Base-by-base conservation (phyloP, 2,113 vertebrate species). In the Tetraodon nigroviridis region DNA sequence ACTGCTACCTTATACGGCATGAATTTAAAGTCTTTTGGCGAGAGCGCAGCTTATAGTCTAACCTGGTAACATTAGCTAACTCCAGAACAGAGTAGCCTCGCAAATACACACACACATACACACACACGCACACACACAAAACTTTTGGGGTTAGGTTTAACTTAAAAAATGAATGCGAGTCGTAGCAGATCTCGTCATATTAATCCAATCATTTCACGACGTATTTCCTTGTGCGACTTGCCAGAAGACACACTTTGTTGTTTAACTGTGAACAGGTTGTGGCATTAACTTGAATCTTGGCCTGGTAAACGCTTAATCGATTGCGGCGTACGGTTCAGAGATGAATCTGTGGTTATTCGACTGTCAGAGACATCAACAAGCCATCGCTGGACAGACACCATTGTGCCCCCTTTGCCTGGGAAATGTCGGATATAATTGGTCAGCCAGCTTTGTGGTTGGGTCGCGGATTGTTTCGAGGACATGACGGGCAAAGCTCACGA, bases 81-180 rank as follows among this genome's bases (percentile, higher is more conserved):
- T 79, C 50, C 50, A 27, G 75, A 78, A 69, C 48, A n/a, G 62
- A 75, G 51, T 59, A 51, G 61, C 77, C 73, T 86, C 69, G 73
- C 69, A 72, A 86, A 82, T 71, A 86, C 79, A 48, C n/a, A n/a
- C n/a, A n/a, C n/a, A n/a, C n/a, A n/a, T n/a, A 47, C 8, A 47
- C 8, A n/a, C n/a, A n/a, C n/a, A n/a, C n/a, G n/a, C n/a, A n/a
- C n/a, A 48, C 2, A 47, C 19, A 48, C 19, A 68, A 80, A 83
- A 82, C 82, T 84, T 88, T 80, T 54, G 41, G 59, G 18, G 78
- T 59, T 75, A 48, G 51, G 61, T 46, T 62, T 69, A 56, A 50
- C 37, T 50, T n/a, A 45, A 55, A 32, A 32, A 18, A 5, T 1
- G 15, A 48, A 44, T 42, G 1, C n/a, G 17, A 0, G 1, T 46